A percentile compares a stretch with the other conserved stretches of the same genome.
phyloP scores from a whole-genome alignment of 2,888 invertebrate species.

The Agrenia bidenticulata region DNA sequence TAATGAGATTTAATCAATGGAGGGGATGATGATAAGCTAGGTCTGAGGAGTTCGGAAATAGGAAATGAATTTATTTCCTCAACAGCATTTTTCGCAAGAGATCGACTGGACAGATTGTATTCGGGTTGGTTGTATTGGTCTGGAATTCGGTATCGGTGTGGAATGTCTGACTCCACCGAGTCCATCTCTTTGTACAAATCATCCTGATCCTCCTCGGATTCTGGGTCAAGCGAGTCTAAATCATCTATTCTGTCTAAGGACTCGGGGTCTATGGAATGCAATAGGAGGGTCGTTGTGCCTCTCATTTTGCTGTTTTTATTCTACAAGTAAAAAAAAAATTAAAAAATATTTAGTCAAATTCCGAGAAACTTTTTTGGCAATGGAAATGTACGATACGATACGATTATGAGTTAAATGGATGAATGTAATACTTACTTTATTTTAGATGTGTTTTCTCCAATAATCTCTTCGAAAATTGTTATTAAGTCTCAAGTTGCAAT shows the following conservation, averaged over 20 bases:
- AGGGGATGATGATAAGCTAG: constrained; percentile 1
- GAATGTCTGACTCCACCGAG: background rate
- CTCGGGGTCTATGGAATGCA: constrained; percentile 12
- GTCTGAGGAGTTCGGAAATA: background rate
- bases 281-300: constrained; percentile 10
- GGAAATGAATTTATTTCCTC: background rate
- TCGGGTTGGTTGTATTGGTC: too few relatives aligned
- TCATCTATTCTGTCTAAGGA: constrained; percentile 13
- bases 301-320: constrained; percentile 1
- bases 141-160: background rate
- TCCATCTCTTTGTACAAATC: background rate
- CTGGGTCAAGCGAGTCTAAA: constrained; percentile 4
- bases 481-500: too few relatives aligned
- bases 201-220: background rate
- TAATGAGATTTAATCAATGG: constrained; percentile 13
- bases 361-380: too few relatives aligned
- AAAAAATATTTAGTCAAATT: background rate
- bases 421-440: too few relatives aligned
- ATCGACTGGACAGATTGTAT: too few relatives aligned
- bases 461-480: too few relatives aligned
- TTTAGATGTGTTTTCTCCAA: too few relatives aligned
- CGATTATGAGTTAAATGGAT: too few relatives aligned
- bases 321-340: background rate
- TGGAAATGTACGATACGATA: too few relatives aligned
- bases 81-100: background rate